A percentile compares a stretch with the other conserved stretches of the same genome.
These are phyloP conservation scores for Syrmaticus mikado DNA, from an alignment of 2,113 vertebrate genomes.

Conservation along the genomic window DNA sequence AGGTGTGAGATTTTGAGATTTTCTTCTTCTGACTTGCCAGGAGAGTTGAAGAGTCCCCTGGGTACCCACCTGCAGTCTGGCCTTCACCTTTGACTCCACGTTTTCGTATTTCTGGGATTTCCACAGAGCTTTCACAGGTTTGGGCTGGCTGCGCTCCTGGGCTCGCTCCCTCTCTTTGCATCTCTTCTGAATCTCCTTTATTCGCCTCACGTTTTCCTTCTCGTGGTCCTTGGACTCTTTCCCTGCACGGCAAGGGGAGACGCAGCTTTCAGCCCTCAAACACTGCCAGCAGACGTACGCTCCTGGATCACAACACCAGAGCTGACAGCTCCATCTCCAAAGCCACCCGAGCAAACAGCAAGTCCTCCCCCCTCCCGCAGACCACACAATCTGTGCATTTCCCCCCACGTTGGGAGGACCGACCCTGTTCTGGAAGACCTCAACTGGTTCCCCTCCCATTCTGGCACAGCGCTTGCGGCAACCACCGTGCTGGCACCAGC, in stretches of 20 bases:
- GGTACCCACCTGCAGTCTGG: slow-evolving; percentile 83
- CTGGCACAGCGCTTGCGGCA: not conserved
- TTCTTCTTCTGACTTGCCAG: not conserved
- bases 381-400: not conserved
- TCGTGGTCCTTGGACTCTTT: slow-evolving; percentile 84
- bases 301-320: not conserved
- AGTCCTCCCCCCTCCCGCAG: not conserved
- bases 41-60: not conserved
- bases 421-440: not conserved
- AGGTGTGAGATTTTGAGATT: not conserved
- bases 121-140: slow-evolving; percentile 93
- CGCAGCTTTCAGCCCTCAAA: not conserved
- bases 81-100: slow-evolving; percentile 88
- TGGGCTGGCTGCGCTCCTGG: slow-evolving; percentile 74
- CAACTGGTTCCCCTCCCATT: not conserved
- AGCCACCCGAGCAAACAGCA: not conserved
- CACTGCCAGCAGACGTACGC: not conserved
- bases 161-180: slow-evolving; percentile 87
- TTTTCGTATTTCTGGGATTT: slow-evolving; percentile 89
- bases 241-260: slow-evolving; percentile 69
- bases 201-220: slow-evolving; percentile 90
- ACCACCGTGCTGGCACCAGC: not conserved
- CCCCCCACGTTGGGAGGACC: not conserved
- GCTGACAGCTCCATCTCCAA: not conserved
- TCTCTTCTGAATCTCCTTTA: slow-evolving; percentile 91